Evolutionary conservation across 2,888 invertebrate species (phyloP).

Genomic region (Chirona hameri): DNA sequence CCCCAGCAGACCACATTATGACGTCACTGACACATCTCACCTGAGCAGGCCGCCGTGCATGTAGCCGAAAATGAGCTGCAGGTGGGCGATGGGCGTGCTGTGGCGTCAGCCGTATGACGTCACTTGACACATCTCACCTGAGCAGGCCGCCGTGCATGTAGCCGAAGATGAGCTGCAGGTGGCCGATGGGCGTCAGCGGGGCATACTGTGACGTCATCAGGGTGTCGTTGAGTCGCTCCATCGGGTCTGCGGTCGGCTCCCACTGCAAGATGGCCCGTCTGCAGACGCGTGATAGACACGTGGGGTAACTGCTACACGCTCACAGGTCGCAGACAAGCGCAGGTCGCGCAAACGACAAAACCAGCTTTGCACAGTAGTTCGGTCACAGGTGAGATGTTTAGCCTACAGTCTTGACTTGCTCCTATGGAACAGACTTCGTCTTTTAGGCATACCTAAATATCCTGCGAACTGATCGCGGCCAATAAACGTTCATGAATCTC

Average conservation of each 20-base stretch:
- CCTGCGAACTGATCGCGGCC: too few relatives aligned
- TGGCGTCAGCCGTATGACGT: slow-evolving; percentile 31
- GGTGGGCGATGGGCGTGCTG: slow-evolving; percentile 53
- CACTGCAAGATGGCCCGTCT: slow-evolving; percentile 29
- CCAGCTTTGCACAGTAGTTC: too few relatives aligned
- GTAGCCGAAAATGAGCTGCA: slow-evolving; percentile 59
- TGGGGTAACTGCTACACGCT: too few relatives aligned
- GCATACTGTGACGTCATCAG: slow-evolving; percentile 42
- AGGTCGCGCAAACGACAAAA: too few relatives aligned
- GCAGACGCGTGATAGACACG: neutral
- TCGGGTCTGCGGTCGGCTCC: slow-evolving; percentile 31
- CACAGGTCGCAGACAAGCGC: too few relatives aligned
- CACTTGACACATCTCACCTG: slow-evolving; percentile 42
- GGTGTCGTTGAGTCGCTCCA: slow-evolving; percentile 31
- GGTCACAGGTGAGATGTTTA: too few relatives aligned
- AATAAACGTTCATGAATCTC: too few relatives aligned
- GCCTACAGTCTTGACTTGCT: too few relatives aligned
- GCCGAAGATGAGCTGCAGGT: slow-evolving; percentile 59
- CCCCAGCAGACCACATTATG: too few relatives aligned
- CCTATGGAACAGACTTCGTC: too few relatives aligned
- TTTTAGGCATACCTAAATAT: too few relatives aligned
- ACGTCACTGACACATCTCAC: slow-evolving; percentile 36
- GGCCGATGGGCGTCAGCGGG: slow-evolving; percentile 53
- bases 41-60: slow-evolving; percentile 56
- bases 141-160: slow-evolving; percentile 56